These are phyloP conservation scores for Dinomys branickii DNA, from an alignment of 2,113 vertebrate species.

Conservation along the genomic window DNA sequence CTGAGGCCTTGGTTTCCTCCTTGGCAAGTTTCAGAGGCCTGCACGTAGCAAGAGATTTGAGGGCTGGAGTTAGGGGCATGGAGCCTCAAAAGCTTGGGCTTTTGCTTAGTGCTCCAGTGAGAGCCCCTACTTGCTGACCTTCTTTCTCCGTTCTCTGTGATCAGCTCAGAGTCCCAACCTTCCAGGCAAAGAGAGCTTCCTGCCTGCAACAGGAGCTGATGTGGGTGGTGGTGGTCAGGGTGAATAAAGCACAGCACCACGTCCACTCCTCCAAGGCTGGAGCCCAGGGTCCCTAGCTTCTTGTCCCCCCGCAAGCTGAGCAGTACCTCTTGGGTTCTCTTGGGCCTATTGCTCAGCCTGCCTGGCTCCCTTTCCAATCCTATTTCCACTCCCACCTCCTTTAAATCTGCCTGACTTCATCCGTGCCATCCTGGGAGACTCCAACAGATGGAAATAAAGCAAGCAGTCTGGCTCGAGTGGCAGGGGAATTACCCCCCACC, in stretches of 20 bases:
- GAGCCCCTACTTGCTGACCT: background rate
- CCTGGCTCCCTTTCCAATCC: background rate
- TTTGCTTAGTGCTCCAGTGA: background rate
- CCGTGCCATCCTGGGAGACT: constrained; percentile 1
- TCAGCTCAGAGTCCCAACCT: background rate
- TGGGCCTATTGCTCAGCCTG: background rate
- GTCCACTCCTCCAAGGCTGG: fast-evolving
- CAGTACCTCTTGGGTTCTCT: background rate
- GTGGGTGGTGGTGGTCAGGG: background rate
- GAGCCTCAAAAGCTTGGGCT: background rate
- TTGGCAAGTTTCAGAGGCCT: background rate
- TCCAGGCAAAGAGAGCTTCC: background rate
- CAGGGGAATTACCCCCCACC: background rate
- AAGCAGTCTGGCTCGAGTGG: background rate
- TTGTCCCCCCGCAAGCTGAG: background rate
- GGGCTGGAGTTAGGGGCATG: background rate
- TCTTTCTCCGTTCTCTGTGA: background rate
- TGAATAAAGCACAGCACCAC: background rate
- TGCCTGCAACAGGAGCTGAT: background rate
- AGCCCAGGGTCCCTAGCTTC: background rate
- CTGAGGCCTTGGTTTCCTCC: background rate
- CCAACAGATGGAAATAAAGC: background rate
- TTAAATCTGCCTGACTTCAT: background rate
- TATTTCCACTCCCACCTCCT: background rate
- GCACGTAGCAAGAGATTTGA: background rate